Conservation (phyloP, 1,140 invertebrate species). For the Drosophila quadrilineata region DNA sequence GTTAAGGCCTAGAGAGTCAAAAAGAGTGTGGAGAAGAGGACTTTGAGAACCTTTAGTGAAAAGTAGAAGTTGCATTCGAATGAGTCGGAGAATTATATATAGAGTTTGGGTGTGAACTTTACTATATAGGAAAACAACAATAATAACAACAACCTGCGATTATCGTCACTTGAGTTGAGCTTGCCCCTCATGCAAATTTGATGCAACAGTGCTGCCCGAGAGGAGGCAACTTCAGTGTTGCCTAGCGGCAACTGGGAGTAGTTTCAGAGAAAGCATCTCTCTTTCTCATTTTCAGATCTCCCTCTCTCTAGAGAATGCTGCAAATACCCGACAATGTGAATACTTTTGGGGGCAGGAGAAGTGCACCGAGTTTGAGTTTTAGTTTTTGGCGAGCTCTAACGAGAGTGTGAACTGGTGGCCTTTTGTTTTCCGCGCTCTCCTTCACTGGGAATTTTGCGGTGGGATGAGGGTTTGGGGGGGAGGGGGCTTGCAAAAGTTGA, state of each 20-base stretch:
- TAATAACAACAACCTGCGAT: conserved; percentile 49
- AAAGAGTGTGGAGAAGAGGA: no score
- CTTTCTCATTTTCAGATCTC: no score
- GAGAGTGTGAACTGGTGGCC: conserved; percentile 30
- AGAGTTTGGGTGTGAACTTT: background rate
- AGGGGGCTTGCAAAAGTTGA: conserved; percentile 27
- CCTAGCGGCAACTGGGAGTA: background rate
- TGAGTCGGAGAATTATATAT: background rate
- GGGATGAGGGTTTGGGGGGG: conserved; percentile 14
- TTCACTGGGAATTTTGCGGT: no score
- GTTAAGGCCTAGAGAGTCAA: conserved; percentile 12
- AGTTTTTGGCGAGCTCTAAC: background rate
- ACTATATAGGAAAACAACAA: background rate
- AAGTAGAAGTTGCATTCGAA: background rate
- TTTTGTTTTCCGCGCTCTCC: conserved; percentile 39
- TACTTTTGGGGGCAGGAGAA: background rate
- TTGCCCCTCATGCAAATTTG: conserved; percentile 62
- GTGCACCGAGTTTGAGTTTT: background rate
- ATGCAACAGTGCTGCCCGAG: conserved; percentile 38
- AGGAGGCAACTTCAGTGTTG: conserved; percentile 14
- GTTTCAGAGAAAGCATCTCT: no score
- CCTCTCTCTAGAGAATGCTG: background rate
- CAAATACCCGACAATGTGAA: conserved; percentile 15
- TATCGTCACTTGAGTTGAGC: conserved; percentile 70
- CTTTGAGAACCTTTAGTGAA: background rate